Evolutionary conservation across 2,888 invertebrate species (phyloP).

Genomic region (Onthophagus sagittarius): DNA sequence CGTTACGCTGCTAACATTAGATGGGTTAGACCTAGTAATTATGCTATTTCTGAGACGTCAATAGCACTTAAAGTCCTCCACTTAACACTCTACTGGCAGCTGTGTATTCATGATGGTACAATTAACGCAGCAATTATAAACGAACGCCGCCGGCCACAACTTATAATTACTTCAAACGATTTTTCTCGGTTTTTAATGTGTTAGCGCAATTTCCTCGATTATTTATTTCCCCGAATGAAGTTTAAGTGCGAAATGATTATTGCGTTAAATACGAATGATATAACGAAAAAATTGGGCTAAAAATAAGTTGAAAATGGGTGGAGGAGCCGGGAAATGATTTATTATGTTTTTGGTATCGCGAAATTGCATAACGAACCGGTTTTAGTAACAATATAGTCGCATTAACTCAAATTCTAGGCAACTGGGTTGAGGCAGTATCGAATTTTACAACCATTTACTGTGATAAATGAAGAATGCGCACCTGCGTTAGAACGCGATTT

Average conservation of each 20-base stretch:
- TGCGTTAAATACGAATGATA: neutral
- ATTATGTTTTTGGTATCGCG: too few relatives aligned
- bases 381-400: neutral
- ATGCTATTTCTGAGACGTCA: neutral
- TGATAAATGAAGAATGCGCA: neutral
- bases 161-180: neutral
- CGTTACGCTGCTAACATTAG: neutral
- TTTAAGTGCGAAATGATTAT: neutral
- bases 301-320: neutral
- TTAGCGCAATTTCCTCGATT: neutral
- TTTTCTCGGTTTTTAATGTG: neutral
- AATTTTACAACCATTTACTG: neutral
- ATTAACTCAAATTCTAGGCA: neutral
- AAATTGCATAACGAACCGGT: too few relatives aligned
- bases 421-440: neutral
- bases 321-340: neutral
- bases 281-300: neutral
- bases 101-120: neutral
- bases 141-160: neutral
- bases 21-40: neutral
- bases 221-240: neutral
- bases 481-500: neutral
- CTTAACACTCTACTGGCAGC: neutral
- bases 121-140: neutral
- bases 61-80: neutral